phyloP scores from a whole-genome alignment of 2,888 invertebrate species.

The Agelastica alni region DNA sequence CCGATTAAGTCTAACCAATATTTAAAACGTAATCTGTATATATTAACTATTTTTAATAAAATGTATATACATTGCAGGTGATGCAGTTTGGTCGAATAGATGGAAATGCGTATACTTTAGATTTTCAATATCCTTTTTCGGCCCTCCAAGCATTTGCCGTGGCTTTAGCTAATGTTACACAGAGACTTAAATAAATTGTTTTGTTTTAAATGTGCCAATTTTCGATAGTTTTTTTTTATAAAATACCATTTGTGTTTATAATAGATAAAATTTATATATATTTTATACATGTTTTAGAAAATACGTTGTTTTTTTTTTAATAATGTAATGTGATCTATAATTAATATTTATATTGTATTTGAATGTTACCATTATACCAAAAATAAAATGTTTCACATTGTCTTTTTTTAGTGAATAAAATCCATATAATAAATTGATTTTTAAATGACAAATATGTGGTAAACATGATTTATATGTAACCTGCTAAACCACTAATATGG shows the following conservation, averaged over 20 bases:
- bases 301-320: constrained; percentile 34
- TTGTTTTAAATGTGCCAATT: constrained; percentile 36
- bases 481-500: no score
- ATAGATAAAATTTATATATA: constrained; percentile 35
- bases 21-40: no score
- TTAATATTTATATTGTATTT: constrained; percentile 38
- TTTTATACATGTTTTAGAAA: constrained; percentile 39
- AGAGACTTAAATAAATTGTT: constrained; percentile 76
- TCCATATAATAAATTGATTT: no score
- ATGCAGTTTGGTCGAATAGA: constrained; percentile 99
- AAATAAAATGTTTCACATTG: constrained; percentile 5
- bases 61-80: no score
- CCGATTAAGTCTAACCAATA: no score
- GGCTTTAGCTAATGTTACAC: constrained; percentile 94
- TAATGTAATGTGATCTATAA: constrained; percentile 30
- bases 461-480: no score
- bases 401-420: background rate
- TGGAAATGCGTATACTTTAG: constrained; percentile 97
- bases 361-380: constrained; percentile 32
- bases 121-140: constrained; percentile 98
- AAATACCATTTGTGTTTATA: constrained; percentile 21
- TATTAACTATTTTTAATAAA: no score
- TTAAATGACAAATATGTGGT: no score
- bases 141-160: constrained; percentile 98
- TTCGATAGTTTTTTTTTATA: constrained; percentile 20